phyloP scores from a whole-genome alignment of 2,113 vertebrate species.

The Urocynchramus pylzowi region DNA sequence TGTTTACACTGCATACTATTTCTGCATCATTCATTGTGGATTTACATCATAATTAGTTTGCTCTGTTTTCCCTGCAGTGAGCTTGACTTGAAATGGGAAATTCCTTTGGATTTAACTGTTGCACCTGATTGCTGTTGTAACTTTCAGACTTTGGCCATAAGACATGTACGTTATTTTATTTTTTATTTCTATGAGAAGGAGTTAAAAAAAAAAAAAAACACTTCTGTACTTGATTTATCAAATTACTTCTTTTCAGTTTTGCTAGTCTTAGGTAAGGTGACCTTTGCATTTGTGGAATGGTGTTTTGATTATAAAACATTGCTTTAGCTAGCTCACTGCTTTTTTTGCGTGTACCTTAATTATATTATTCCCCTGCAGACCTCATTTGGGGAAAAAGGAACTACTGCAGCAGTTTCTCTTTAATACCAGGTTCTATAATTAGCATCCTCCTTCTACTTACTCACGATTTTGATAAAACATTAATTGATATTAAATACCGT shows the following conservation, averaged over 20 bases:
- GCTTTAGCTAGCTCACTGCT: slow-evolving; percentile 6
- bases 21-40: slow-evolving; percentile 56
- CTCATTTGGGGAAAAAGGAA: slow-evolving; percentile 5
- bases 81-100: slow-evolving; percentile 44
- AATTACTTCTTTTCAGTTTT: neutral
- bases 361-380: slow-evolving; percentile 15
- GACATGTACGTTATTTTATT: neutral
- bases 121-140: slow-evolving; percentile 41
- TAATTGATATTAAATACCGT: neutral
- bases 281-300: slow-evolving; percentile 38
- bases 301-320: slow-evolving; percentile 43
- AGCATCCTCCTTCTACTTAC: neutral
- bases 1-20: slow-evolving; percentile 47
- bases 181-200: neutral
- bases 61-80: slow-evolving; percentile 29
- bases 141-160: neutral
- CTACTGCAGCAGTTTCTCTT: neutral
- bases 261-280: slow-evolving; percentile 36
- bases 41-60: slow-evolving; percentile 61
- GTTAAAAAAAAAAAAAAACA: neutral
- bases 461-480: neutral
- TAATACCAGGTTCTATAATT: slow-evolving; percentile 36
- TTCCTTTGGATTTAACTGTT: slow-evolving; percentile 52
- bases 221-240: slow-evolving; percentile 33
- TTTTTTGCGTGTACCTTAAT: slow-evolving; percentile 12